A percentile compares a stretch with the other conserved stretches of the same genome.
These are phyloP conservation scores for Saccostrea cuccullata DNA, from an alignment of 1,140 invertebrate genomes.

Conservation along the genomic window DNA sequence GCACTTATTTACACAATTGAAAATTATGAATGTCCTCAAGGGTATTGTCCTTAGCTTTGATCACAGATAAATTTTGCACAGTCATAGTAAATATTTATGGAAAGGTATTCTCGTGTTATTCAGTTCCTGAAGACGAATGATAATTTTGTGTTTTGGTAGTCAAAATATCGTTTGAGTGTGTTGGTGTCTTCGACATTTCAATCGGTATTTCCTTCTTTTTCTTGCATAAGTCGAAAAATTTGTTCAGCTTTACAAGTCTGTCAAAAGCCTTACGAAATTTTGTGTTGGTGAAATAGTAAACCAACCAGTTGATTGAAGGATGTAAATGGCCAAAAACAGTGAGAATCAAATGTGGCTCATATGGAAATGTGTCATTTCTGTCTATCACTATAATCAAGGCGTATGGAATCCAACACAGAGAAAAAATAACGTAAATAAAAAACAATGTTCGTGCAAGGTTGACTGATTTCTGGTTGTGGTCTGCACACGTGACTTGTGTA, in stretches of 20 bases:
- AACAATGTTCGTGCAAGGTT: conserved; percentile 62
- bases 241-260: conserved; percentile 4
- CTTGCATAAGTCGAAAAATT: conserved; percentile 4
- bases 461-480: conserved; percentile 34
- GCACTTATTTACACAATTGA: too few relatives aligned
- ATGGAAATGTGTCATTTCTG: conserved; percentile 50
- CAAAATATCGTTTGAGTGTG: background rate
- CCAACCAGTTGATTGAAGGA: conserved; percentile 65
- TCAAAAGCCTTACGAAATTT: conserved; percentile 63
- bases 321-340: conserved; percentile 64
- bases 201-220: background rate
- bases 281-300: conserved; percentile 64
- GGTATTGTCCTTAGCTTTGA: too few relatives aligned
- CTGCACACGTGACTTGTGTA: background rate
- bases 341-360: conserved; percentile 60
- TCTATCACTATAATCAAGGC: conserved; percentile 61
- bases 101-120: background rate
- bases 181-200: conserved; percentile 20
- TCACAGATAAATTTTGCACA: too few relatives aligned
- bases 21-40: too few relatives aligned
- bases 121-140: background rate
- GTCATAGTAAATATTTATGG: too few relatives aligned
- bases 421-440: conserved; percentile 64
- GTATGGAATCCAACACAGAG: conserved; percentile 66
- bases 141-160: background rate